Evolutionary conservation across 2,888 invertebrate species (phyloP), one percentile per base, ranked within the genome.

Genomic region (Mamestra brassicae): DNA sequence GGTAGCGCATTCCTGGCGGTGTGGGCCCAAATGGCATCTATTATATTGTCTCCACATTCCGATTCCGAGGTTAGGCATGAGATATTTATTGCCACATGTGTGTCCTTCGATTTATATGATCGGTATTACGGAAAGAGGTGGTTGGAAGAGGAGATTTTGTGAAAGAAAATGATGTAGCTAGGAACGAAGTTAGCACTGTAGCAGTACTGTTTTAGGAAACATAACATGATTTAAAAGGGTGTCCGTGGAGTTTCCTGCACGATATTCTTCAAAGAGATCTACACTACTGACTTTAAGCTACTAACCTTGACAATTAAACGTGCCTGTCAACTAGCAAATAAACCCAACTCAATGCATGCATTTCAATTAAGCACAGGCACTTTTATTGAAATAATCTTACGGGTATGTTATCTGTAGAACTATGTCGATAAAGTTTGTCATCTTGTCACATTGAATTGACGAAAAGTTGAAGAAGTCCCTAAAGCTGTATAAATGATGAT

Each of bases 1-100:
- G 94, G 95, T 89, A 90, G 93, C 84, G 88, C 93, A 94, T 94
- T 92, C 94, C 94, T 80, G 76, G 77, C 86, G 85, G 90, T 91
- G 94, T 94, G 93, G 94, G 94, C 93, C 87, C 88, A 86, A 90
- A 87, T 82, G 70, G 68, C 74, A 71, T 76, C 83, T 83, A 90
- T 90, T 92, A 92, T 92, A 93, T 92, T 92, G 92, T 88, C 88
- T 85, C 84, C 89, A 91, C 92, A 93, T 94, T 89, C 89, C 84
- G 47, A 65, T 76, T 26, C 81, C 86, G 70, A 83, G 83, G 80
- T 80, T 84, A 82, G 89, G 88, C 89, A 86, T 89, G 90, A 80
- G 76, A 80, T 83, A 87, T 84, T 79, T 86, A 84, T 80, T 74
- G 66, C 50, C 70, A 66, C 78, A 70, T 84, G 70, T 84, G 75